Base-by-base conservation (phyloP, 2,888 invertebrate species). In the Theretra japonica region DNA sequence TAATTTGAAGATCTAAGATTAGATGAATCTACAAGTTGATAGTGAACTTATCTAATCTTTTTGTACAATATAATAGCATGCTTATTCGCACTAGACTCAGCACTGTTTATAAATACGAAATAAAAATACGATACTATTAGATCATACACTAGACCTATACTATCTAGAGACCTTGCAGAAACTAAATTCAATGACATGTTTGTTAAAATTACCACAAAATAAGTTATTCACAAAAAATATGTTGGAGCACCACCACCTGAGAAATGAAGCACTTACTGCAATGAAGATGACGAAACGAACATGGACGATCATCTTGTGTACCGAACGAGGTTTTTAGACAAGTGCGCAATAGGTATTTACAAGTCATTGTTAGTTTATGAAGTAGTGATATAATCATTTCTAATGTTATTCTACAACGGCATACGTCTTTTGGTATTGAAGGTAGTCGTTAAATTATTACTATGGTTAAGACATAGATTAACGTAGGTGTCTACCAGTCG, bases 401-500 rank as follows among this genome's bases (percentile, higher is more conserved):
- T 65, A 41, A 3, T 65, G 23, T 48, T 15, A 41, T 53, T 17
- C 41, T 65, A 11, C 19, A 58, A 65, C 5, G 4, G 17, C 33
- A n/a, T 65, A 48, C 17, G 41, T 23, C 41, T 23, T 17, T 28
- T 60, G 50, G 23, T 30, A 70, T 65, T 71, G 56, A 53, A 33
- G 62, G 28, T 69, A 71, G 69, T 75, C 72, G 69, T 65, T 70
- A 53, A 70, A 69, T 53, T 69, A 58, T 48, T 72, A n/a, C 60
- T 30, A 30, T 48, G 17, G 69, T 71, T 70, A 69, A 33, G 48
- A 58, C 30, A 58, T 71, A 75, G 41, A 72, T 74, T 72, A 41
- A 78, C 77, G 82, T 80, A 75, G 79, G 80, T 76, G 80, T 82
- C 76, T 79, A 83, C 77, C 76, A 81, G 80, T 81, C 81, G 81